phyloP scores from a whole-genome alignment of 2,888 invertebrate genomes.

The Ceriagrion tenellum region DNA sequence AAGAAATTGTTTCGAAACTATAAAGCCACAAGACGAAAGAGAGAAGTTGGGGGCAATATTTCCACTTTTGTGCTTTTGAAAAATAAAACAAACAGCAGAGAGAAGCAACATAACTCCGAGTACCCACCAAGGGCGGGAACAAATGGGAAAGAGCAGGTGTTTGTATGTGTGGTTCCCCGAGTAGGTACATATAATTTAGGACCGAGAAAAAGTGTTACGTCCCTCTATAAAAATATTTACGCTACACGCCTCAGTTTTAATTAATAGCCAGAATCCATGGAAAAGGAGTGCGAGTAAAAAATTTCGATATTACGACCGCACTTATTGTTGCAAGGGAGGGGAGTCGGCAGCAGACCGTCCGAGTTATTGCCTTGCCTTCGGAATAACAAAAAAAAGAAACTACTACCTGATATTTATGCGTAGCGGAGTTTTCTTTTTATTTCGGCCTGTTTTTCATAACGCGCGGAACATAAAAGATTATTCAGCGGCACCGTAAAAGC shows the following conservation, averaged over 20 bases:
- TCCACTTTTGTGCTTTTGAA: not conserved
- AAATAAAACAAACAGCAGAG: not conserved
- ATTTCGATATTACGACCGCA: slow-evolving; percentile 4
- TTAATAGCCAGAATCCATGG: not conserved
- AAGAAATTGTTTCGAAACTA: not conserved
- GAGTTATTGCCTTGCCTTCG: not conserved
- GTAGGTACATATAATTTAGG: slow-evolving; percentile 4
- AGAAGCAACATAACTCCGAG: not conserved
- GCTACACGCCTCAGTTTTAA: not conserved
- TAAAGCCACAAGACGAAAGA: not conserved
- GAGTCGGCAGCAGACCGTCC: not conserved
- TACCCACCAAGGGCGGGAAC: not conserved
- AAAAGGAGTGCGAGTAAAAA: not conserved
- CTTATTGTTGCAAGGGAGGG: not conserved
- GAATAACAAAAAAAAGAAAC: not conserved
- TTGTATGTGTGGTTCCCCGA: not conserved
- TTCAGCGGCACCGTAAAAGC: not conserved
- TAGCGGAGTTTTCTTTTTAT: not conserved
- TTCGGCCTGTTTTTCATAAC: not conserved
- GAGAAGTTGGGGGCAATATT: not conserved
- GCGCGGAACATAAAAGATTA: not conserved
- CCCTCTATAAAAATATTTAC: not conserved
- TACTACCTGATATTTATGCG: slow-evolving; percentile 10
- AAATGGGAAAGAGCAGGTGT: not conserved
- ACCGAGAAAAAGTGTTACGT: not conserved